These are phyloP conservation scores for Akabosia matsudoensis DNA, from an alignment of 1,140 invertebrate genomes.

Conservation along the genomic window DNA sequence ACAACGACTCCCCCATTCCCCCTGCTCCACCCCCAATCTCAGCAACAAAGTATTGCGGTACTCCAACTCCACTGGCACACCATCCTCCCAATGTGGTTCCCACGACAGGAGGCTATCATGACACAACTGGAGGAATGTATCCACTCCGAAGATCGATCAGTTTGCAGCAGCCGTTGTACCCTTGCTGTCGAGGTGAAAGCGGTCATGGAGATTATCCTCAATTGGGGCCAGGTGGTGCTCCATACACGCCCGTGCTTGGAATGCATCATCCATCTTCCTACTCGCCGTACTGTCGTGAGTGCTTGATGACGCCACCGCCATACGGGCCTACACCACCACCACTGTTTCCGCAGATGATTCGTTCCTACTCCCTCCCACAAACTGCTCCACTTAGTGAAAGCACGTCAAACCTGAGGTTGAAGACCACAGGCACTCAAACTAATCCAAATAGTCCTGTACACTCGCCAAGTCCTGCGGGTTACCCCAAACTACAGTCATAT, in stretches of 20 bases:
- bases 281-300: constrained; percentile 43
- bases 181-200: constrained; percentile 28
- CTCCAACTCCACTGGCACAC: neutral
- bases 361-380: constrained; percentile 44
- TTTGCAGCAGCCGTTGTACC: constrained; percentile 42
- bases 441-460: constrained; percentile 42
- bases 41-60: constrained; percentile 33
- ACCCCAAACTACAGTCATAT: constrained; percentile 2
- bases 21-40: constrained; percentile 42
- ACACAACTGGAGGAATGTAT: constrained; percentile 28
- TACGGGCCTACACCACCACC: neutral
- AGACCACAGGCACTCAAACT: constrained; percentile 43
- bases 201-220: constrained; percentile 22
- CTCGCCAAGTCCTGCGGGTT: constrained; percentile 19
- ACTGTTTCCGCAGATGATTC: constrained; percentile 35
- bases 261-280: neutral
- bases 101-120: neutral
- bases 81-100: neutral
- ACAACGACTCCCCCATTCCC: constrained; percentile 44
- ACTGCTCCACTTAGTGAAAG: constrained; percentile 18
- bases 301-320: constrained; percentile 23
- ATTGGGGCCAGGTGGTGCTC: constrained; percentile 9
- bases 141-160: constrained; percentile 42
- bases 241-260: neutral
- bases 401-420: constrained; percentile 4